Evolutionary conservation across 2,797 vertebrate species (phyloP), one percentile per base, ranked within the genome.

Genomic region (Serranus cabrilla): DNA sequence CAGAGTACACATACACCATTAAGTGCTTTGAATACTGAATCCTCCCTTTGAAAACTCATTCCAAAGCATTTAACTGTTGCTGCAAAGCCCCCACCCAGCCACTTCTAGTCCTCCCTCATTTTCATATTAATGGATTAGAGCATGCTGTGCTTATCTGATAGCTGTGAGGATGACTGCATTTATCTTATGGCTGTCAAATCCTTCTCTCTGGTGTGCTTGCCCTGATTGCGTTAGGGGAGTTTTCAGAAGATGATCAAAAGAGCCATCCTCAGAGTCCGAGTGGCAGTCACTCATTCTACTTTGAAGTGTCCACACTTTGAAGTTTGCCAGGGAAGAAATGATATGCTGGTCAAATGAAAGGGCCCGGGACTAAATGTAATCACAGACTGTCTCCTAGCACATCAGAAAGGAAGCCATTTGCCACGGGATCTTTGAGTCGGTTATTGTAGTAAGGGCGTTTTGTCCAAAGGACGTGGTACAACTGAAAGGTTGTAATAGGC

Each of bases 181-280:
- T 93, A 94, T 95, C 92, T 93, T 90, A 87, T 86, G 77, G 87
- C 91, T 93, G 92, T 93, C 92, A 91, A 91, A 90, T 90, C 91
- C 87, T 87, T 90, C 85, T 89, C 85, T 89, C 83, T 78, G 54
- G 85, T 78, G 67, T 64, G 71, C 86, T 89, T 85, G 79, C 84
- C 78, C 86, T 90, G 85, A 92, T 94, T 92, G 80, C 87, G 82
- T 92, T 89, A 70, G 73, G 80, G 79, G 79, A 85, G 84, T 90
- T 94, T 94, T 90, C 84, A 84, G 90, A 87, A 91, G 91, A 85
- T 92, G 88, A 94, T 95, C 93, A 93, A 93, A 95, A 94, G 90
- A 87, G 84, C 81, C 80, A 79, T 94, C 90, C 87, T 87, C 82
- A 59, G 89, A 90, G 88, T 93, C 93, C 87, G 83, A 91, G 93